Percentiles rank a stretch among this genome's conserved stretches.
Evolutionary conservation across 2,797 vertebrate species (phyloP).

Genomic region (Syndactyla subalaris): DNA sequence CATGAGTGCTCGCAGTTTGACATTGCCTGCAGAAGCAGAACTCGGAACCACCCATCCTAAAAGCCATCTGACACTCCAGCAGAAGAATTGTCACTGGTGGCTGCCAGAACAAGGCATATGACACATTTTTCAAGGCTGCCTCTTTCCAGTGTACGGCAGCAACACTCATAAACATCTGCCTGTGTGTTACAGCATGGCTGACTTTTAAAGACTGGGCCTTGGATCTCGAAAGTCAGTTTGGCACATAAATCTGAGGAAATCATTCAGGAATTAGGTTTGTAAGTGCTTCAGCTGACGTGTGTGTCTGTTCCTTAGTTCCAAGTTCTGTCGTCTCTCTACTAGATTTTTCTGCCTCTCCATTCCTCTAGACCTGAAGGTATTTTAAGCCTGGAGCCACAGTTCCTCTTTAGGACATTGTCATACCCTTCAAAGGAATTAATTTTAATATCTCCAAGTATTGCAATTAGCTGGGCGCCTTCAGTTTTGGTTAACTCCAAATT

Average conservation of each 20-base stretch:
- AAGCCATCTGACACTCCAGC: neutral
- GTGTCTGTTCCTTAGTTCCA: neutral
- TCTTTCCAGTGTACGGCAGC: neutral
- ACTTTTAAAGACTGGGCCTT: neutral
- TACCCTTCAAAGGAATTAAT: neutral
- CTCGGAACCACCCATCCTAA: neutral
- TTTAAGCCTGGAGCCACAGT: neutral
- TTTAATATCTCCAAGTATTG: neutral
- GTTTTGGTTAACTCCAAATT: neutral
- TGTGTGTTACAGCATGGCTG: neutral
- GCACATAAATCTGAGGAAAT: neutral
- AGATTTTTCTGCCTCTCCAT: neutral
- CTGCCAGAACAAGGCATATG: neutral
- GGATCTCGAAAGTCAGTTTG: neutral
- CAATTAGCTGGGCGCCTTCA: neutral
- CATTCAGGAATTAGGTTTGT: neutral
- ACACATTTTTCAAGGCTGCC: neutral
- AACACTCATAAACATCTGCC: neutral
- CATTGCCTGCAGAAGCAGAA: neutral
- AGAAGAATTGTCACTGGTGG: neutral
- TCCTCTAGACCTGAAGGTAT: neutral
- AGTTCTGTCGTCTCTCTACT: neutral
- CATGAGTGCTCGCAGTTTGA: neutral
- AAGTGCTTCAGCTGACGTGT: neutral
- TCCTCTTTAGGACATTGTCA: neutral